These are phyloP conservation scores for Sympetrum striolatum DNA, from an alignment of 2,888 invertebrate species.

Conservation along the genomic window DNA sequence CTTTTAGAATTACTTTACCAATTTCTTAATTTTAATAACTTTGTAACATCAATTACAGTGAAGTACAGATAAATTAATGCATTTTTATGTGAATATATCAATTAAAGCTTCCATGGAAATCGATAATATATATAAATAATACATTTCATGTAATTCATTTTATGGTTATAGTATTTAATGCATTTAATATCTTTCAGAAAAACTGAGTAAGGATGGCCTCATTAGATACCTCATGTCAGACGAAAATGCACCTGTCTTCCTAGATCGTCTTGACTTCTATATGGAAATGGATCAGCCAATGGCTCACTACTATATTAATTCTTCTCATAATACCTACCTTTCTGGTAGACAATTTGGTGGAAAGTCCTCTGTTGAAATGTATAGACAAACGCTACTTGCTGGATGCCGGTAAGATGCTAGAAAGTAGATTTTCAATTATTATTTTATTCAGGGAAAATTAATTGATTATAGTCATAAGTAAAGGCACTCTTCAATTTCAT, in stretches of 20 bases:
- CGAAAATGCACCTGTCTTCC: slow-evolving; percentile 98
- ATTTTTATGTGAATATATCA: not conserved
- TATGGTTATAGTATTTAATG: not conserved
- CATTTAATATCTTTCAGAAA: slow-evolving; percentile 63
- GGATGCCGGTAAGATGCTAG: slow-evolving; percentile 83
- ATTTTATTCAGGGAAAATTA: not conserved
- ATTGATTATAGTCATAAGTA: not conserved
- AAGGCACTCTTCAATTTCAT: no score
- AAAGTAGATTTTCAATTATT: not conserved
- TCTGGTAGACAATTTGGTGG: slow-evolving; percentile 97
- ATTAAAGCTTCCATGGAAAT: not conserved
- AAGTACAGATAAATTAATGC: not conserved
- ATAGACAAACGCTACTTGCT: slow-evolving; percentile 93
- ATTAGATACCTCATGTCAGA: slow-evolving; percentile 99
- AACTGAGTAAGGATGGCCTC: slow-evolving; percentile 92
- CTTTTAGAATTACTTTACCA: no score
- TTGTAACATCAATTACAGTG: not conserved
- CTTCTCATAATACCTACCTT: slow-evolving; percentile 95
- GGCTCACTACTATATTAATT: slow-evolving; percentile 98
- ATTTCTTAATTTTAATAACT: no score
- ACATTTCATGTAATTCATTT: not conserved
- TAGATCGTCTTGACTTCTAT: slow-evolving; percentile 95
- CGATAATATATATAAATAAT: no score
- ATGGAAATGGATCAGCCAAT: slow-evolving; percentile 99
- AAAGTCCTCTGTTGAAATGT: slow-evolving; percentile 98